Percentiles rank a stretch among this genome's conserved stretches.
These are phyloP conservation scores for Sparus aurata DNA, from an alignment of 2,797 vertebrate species.

Conservation along the genomic window DNA sequence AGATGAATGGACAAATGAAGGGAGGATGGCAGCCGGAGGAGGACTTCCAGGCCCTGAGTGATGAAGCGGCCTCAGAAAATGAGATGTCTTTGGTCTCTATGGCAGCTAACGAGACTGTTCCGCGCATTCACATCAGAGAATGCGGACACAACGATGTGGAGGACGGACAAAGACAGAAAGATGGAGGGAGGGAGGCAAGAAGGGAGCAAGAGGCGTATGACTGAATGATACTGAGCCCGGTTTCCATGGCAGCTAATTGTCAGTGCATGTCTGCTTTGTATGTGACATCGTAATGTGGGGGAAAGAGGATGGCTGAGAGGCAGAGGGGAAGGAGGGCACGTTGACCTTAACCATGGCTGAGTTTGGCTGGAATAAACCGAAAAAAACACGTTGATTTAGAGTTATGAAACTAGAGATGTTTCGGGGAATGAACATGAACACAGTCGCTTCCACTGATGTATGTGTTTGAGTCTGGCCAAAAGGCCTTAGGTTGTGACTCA, in stretches of 20 bases:
- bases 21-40: conserved; percentile 47
- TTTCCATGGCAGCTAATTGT: conserved; percentile 54
- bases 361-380: too few relatives aligned
- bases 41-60: conserved; percentile 45
- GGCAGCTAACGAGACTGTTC: conserved; percentile 59
- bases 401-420: neutral
- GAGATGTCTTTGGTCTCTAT: conserved; percentile 68
- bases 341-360: neutral
- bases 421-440: conserved; percentile 6
- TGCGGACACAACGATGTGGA: conserved; percentile 23
- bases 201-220: neutral
- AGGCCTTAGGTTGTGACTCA: neutral
- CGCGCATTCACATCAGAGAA: conserved; percentile 42
- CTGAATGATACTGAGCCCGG: conserved; percentile 24
- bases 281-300: neutral
- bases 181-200: conserved; percentile 9
- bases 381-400: too few relatives aligned
- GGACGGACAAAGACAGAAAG: conserved; percentile 18
- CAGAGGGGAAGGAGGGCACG: neutral
- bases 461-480: conserved; percentile 16
- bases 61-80: conserved; percentile 62
- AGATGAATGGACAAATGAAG: conserved; percentile 62
- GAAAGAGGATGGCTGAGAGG: neutral
- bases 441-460: neutral
- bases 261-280: neutral